A percentile compares a stretch with the other conserved stretches of the same genome.
phyloP scores from a whole-genome alignment of 2,113 vertebrate species.

The Callipepla californica region DNA sequence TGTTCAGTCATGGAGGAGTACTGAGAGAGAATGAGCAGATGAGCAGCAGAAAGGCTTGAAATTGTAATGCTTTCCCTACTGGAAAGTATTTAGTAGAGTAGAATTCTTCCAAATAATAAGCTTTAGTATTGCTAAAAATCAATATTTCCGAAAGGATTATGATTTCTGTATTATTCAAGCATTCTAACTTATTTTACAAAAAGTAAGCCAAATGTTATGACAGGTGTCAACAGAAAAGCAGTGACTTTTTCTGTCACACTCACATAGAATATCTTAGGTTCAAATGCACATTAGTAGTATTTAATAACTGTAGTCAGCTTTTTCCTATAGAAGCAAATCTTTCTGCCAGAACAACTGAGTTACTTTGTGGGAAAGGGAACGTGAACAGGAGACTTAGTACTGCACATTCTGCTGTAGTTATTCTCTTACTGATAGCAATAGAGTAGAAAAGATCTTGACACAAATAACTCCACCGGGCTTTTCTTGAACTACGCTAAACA shows the following conservation, averaged over 20 bases:
- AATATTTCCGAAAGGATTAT: not conserved
- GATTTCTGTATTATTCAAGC: not conserved
- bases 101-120: not conserved
- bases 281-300: not conserved
- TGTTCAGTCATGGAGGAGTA: not conserved
- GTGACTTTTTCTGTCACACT: not conserved
- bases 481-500: not conserved
- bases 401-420: not conserved
- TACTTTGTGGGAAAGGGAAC: accelerated
- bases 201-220: not conserved
- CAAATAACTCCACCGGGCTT: not conserved
- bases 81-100: not conserved
- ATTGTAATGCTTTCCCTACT: accelerated
- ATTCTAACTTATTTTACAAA: not conserved
- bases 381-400: not conserved
- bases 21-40: not conserved
- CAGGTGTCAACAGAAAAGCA: not conserved
- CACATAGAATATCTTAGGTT: not conserved
- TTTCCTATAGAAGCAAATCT: not conserved
- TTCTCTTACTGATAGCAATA: not conserved
- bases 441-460: not conserved
- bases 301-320: not conserved
- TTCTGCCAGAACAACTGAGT: not conserved
- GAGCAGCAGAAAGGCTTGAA: not conserved
- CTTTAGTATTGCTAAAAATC: not conserved